Evolutionary conservation across 2,888 invertebrate species (phyloP), one percentile per base, ranked within the genome.

Genomic region (Sinopyrophorus schimmeli): DNA sequence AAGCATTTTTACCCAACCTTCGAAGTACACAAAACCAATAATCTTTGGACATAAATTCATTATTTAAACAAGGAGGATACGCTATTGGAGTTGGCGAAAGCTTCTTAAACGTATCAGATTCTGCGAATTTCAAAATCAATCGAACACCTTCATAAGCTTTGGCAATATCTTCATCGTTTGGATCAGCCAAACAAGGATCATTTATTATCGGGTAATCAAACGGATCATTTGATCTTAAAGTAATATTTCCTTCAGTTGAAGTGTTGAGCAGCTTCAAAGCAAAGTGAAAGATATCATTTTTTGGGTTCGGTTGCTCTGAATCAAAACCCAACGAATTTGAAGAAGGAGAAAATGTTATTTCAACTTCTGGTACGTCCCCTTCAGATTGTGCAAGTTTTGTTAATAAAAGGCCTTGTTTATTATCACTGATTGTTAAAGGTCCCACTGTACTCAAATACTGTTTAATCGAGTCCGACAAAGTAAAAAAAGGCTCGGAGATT

Each of bases 1-100:
- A 83, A 21, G 83, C 69, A 0, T 83, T 83, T 11, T 78, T 77
- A 0, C 83, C 80, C 23, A 82, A 62, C 3, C 81, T 53, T 43
- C 54, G 55, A 11, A 62, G 44, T 5, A 81, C 80, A 66, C 87
- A 87, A 47, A 80, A 79, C 83, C 86, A 85, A 62, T 86, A 87
- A 23, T 78, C 78, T 50, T 84, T 84, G 1, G 79, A 74, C 54
- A 77, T 79, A 43, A 80, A 80, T 3, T 54, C 42, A 6, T 70
- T 53, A 0, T 66, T 42, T 11, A 68, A 69, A 65, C 84, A 84
- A 1, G 73, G 73, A 0, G 78, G 78, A 37, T 37, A 21, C 1
- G 30, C 28, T 37, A 80, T 68, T 3, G 83, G 60, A 9, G 68
- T 74, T 0, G 84, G 74, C 0, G 82, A 81, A 12, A 79, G 76